Conservation (phyloP, 92 coral and sea anemone species). For the Palythoa heliodiscus region DNA sequence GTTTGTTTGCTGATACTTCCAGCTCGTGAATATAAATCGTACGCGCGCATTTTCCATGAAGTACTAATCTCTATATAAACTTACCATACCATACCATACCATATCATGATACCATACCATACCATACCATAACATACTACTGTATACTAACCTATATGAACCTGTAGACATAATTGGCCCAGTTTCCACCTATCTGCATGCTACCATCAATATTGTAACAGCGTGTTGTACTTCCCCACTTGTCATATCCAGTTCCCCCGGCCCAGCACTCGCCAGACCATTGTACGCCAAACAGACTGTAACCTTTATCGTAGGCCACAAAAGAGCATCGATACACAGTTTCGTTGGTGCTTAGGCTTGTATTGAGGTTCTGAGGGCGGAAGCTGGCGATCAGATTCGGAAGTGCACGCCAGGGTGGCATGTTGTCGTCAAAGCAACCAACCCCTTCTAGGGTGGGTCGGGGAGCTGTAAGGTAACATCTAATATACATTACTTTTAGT, state of each 20-base stretch:
- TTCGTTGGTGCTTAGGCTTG: conserved; percentile 29
- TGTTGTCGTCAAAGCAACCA: conserved; percentile 72
- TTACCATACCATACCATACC: no score
- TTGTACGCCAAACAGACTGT: conserved; percentile 71
- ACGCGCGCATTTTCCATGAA: no score
- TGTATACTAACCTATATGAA: background rate
- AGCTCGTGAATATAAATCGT: no score
- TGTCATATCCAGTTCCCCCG: conserved; percentile 35
- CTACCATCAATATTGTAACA: conserved; percentile 4
- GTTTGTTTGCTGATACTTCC: no score
- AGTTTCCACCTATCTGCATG: background rate
- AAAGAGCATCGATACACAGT: conserved; percentile 69
- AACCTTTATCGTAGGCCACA: conserved; percentile 67
- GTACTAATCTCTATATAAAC: no score
- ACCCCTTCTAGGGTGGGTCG: conserved; percentile 50
- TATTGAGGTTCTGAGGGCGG: conserved; percentile 53
- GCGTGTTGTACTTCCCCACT: conserved; percentile 8
- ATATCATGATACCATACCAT: no score
- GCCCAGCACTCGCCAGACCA: conserved; percentile 84
- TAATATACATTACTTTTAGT: no score
- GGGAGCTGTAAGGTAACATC: conserved; percentile 38
- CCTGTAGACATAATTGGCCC: conserved; percentile 31
- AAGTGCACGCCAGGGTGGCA: conserved; percentile 37
- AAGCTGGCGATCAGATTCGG: conserved; percentile 55
- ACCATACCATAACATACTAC: no score